Percentiles rank a stretch among this genome's conserved stretches.
Evolutionary conservation across 2,888 invertebrate species (phyloP).

Genomic region (Drosophila tripunctata): DNA sequence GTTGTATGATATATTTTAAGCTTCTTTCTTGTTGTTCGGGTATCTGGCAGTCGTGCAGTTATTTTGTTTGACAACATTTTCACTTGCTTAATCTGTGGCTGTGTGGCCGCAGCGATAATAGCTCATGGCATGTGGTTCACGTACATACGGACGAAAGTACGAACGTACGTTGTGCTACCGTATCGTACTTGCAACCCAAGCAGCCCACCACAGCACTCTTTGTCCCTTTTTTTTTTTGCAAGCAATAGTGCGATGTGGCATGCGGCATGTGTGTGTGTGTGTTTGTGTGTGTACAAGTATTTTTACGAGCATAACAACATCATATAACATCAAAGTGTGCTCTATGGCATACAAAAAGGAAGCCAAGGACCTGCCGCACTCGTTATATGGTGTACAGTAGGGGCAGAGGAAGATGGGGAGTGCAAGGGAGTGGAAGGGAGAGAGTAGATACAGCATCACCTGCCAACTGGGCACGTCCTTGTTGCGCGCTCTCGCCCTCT

Average conservation of each 20-base stretch:
- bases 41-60: neutral
- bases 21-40: neutral
- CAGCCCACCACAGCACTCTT: no score
- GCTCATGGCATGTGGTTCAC: slow-evolving; percentile 59
- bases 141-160: no score
- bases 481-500: slow-evolving; percentile 28
- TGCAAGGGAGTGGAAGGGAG: neutral
- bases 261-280: neutral
- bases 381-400: neutral
- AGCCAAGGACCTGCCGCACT: slow-evolving; percentile 55
- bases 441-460: slow-evolving; percentile 33
- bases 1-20: neutral
- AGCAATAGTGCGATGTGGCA: no score
- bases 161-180: no score
- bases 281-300: slow-evolving; percentile 55
- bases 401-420: no score
- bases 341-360: slow-evolving; percentile 61
- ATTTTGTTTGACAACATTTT: neutral
- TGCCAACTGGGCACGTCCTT: slow-evolving; percentile 47
- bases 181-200: no score
- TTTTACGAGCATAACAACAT: slow-evolving; percentile 74
- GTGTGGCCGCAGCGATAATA: slow-evolving; percentile 59
- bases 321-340: slow-evolving; percentile 71
- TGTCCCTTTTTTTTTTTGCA: no score
- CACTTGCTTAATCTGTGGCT: slow-evolving; percentile 36